A percentile compares a stretch with the other conserved stretches of the same genome.
These are phyloP conservation scores for Polymixis flavicincta DNA, from an alignment of 2,888 invertebrate species.

Conservation along the genomic window DNA sequence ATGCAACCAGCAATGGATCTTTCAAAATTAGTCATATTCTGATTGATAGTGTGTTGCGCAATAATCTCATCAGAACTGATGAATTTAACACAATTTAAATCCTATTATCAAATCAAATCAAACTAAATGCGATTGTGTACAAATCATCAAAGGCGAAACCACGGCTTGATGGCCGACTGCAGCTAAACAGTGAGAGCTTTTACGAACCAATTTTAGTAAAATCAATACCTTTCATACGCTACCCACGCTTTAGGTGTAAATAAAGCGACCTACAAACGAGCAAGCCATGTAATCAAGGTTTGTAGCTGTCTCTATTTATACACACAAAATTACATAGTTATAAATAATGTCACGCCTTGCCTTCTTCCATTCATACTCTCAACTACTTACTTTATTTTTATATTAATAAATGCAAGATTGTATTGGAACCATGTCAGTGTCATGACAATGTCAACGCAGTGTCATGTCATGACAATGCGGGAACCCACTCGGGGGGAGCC, in stretches of 20 bases:
- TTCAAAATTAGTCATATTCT: no score
- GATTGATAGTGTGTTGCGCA: no score
- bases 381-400: no score
- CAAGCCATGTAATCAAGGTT: neutral
- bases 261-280: conserved; percentile 10
- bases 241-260: conserved; percentile 5
- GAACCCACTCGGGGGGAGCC: no score
- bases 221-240: conserved; percentile 17
- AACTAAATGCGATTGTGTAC: neutral
- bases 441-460: no score
- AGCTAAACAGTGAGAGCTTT: conserved; percentile 6
- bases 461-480: no score
- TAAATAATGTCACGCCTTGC: no score
- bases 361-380: no score
- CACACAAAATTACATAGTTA: no score
- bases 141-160: neutral
- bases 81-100: neutral
- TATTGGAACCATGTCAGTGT: conserved; percentile 5
- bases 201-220: conserved; percentile 26
- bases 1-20: no score
- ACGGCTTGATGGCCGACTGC: neutral
- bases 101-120: neutral
- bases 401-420: neutral
- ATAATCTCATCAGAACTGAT: neutral
- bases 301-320: neutral